Percentiles rank a stretch among this genome's conserved stretches.
Evolutionary conservation across 2,888 invertebrate species (phyloP).

Genomic region (Scaptomyza parva): DNA sequence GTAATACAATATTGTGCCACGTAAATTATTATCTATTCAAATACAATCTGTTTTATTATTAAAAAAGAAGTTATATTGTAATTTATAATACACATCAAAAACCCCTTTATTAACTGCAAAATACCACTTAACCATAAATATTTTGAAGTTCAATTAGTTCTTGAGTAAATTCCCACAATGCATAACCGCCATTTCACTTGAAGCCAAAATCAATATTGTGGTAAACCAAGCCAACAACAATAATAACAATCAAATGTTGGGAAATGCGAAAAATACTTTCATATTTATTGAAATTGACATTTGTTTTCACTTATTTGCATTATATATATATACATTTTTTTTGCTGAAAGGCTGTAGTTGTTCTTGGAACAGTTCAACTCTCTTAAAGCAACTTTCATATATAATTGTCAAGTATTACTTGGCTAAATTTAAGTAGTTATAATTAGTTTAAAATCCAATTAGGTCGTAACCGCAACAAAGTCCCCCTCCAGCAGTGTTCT

Average conservation of each 20-base stretch:
- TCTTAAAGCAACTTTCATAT: not conserved
- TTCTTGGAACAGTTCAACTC: not conserved
- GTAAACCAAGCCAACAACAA: not conserved
- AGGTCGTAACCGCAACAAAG: not conserved
- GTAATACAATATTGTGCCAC: not conserved
- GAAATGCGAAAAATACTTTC: not conserved
- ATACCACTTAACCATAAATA: not conserved
- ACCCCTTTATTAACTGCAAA: not conserved
- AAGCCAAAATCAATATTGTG: constrained; percentile 6
- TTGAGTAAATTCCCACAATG: too few relatives aligned
- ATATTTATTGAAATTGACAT: not conserved
- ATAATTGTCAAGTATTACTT: not conserved
- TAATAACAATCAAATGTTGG: not conserved
- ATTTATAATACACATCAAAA: too few relatives aligned
- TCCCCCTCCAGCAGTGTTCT: not conserved
- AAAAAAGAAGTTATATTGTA: too few relatives aligned
- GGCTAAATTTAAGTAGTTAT: not conserved
- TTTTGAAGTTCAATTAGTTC: not conserved
- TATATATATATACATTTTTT: not conserved
- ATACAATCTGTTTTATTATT: too few relatives aligned
- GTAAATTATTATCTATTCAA: constrained; percentile 13
- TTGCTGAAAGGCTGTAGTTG: too few relatives aligned
- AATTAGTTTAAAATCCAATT: constrained; percentile 1
- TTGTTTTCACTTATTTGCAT: not conserved
- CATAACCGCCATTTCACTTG: not conserved